Conservation (phyloP, 2,888 invertebrate species). For the Dermolepida albohirtum region DNA sequence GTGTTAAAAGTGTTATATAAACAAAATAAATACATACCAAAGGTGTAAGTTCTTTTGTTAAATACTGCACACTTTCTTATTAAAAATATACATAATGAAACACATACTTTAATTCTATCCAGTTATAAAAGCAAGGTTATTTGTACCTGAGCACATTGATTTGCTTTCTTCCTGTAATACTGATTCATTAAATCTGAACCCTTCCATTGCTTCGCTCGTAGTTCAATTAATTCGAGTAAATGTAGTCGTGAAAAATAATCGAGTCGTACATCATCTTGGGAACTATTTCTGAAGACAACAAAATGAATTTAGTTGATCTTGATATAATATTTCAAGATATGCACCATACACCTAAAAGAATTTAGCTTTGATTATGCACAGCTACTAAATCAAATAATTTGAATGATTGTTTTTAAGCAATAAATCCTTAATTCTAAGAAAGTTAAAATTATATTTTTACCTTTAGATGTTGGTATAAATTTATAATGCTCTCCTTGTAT, state of each 20-base stretch:
- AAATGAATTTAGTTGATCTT: conserved; percentile 89
- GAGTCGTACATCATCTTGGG: conserved; percentile 87
- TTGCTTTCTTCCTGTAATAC: conserved; percentile 78
- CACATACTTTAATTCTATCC: neutral
- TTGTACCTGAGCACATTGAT: conserved; percentile 59
- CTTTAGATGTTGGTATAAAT: conserved; percentile 85
- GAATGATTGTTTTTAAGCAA: neutral
- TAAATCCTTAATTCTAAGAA: conserved; percentile 47
- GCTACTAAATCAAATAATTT: conserved; percentile 9
- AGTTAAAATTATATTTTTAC: no score
- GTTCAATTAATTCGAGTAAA: conserved; percentile 91
- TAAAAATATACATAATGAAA: no score
- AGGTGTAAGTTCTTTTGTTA: no score
- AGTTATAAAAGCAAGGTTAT: neutral
- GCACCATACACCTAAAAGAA: conserved; percentile 72
- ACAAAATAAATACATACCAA: no score
- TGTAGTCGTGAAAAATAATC: conserved; percentile 88
- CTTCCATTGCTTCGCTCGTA: conserved; percentile 93
- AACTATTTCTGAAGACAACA: conserved; percentile 89
- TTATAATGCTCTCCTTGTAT: conserved; percentile 77
- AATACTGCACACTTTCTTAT: no score
- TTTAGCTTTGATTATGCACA: neutral
- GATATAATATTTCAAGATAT: conserved; percentile 84
- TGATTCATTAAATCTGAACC: conserved; percentile 85
- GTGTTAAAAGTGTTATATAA: no score